These are phyloP conservation scores for Bombus pascuorum DNA, from an alignment of 1,140 invertebrate genomes.

Conservation along the genomic window DNA sequence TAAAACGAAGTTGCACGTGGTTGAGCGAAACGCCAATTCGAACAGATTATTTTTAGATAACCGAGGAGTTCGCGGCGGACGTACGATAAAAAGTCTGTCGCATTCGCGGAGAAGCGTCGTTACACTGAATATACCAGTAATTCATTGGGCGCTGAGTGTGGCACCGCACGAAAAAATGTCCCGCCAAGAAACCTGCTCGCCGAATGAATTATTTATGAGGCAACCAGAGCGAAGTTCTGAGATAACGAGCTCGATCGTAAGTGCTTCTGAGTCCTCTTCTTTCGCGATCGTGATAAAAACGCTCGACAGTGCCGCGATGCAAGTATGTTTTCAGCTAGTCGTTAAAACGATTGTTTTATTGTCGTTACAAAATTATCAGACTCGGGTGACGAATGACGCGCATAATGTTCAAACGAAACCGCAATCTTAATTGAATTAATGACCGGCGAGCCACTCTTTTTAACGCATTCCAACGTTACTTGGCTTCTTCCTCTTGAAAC, in stretches of 20 bases:
- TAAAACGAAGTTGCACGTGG: not conserved
- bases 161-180: not conserved
- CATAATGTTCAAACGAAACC: not conserved
- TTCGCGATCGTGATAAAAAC: conserved; percentile 8
- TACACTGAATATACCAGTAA: conserved; percentile 11
- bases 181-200: conserved; percentile 1
- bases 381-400: not conserved
- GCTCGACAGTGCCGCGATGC: no score
- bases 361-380: not conserved
- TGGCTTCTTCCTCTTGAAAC: not conserved
- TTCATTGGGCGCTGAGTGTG: not conserved
- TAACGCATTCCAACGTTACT: not conserved
- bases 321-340: not conserved
- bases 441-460: not conserved
- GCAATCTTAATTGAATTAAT: conserved; percentile 22
- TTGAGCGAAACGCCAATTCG: not conserved
- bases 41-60: conserved; percentile 30
- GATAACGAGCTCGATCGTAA: conserved; percentile 52
- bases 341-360: conserved; percentile 20
- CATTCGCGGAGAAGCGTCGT: not conserved
- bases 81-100: conserved; percentile 1
- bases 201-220: conserved; percentile 55
- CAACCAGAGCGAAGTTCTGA: conserved; percentile 13
- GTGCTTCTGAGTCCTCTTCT: conserved; percentile 18
- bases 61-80: not conserved